A percentile compares a stretch with the other conserved stretches of the same genome.
phyloP scores from a whole-genome alignment of 1,140 invertebrate genomes.

The Whitmania pigra region DNA sequence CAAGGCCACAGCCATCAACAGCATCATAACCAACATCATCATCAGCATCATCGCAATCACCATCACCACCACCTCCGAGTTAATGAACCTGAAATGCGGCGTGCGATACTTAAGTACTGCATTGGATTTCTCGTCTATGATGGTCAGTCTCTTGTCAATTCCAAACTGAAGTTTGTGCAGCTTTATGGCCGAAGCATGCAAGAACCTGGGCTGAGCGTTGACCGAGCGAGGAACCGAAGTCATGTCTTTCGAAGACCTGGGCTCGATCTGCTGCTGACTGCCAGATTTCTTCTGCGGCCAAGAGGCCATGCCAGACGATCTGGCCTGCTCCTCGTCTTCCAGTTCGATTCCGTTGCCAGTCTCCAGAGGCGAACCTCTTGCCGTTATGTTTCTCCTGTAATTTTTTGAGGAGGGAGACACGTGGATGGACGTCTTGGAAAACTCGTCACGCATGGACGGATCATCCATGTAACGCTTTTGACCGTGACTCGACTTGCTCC shows the following conservation, averaged over 20 bases:
- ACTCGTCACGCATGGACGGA: background rate
- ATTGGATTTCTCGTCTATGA: constrained; percentile 27
- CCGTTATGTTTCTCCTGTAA: background rate
- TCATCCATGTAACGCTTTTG: background rate
- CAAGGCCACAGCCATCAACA: no score
- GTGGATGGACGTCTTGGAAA: background rate
- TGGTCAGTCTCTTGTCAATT: constrained; percentile 28
- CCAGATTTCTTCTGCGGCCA: constrained; percentile 3
- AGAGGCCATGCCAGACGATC: background rate
- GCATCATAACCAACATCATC: no score
- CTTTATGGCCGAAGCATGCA: constrained; percentile 16
- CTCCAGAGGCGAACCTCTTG: background rate
- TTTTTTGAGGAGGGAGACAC: background rate
- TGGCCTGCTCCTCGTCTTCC: constrained; percentile 3
- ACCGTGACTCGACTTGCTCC: background rate
- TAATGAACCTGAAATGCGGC: constrained; percentile 26
- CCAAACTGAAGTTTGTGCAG: constrained; percentile 23
- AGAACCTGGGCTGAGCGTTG: background rate
- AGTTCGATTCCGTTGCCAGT: background rate
- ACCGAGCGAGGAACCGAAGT: background rate
- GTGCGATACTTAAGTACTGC: constrained; percentile 29
- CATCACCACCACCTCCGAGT: background rate
- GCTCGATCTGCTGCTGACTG: background rate
- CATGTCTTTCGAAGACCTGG: background rate
- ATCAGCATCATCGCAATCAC: no score